Evolutionary conservation across 1,140 invertebrate species (phyloP), one percentile per base, ranked within the genome.

Genomic region (Sinonovacula constricta): DNA sequence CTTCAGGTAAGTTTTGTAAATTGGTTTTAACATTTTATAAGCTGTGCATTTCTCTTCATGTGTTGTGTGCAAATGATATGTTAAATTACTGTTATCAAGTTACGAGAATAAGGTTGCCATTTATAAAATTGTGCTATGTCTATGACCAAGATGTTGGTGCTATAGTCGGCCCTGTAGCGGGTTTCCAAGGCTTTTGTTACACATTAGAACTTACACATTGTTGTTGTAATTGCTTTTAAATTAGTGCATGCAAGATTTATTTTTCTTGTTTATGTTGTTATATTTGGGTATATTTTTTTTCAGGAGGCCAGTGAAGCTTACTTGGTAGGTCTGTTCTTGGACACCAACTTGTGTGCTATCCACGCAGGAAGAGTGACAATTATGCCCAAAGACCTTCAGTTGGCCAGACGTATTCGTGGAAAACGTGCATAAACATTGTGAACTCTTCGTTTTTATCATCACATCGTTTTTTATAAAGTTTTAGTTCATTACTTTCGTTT

Each of bases 371-470:
- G 96, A 87, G 96, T 98, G 51, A 98, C 96, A 81, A 97, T 98
- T 88, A 98, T 97, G 96, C 96, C 97, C 72, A 98, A 97, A 92
- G 97, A 98, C 89, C 98, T 98, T 87, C 97, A 98, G 81, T 80
- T 90, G 70, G 88, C 89, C 36, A 81, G 88, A 60, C 65, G 88
- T 72, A 89, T 90, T 66, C 81, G 89, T 66, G 89, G 89, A 28
- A 89, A 90, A 76, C 80, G 87, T 67, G 86, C 88, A 80, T 88
- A 90, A 83, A 31, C 28, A 10, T 45, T 45, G 7, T 10, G 18
- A 39, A 18, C 31, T 34, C n/a, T n/a, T n/a, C n/a, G n/a, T n/a
- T n/a, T n/a, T n/a, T n/a, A n/a, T n/a, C n/a, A n/a, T n/a, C n/a
- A n/a, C n/a, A n/a, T n/a, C n/a, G n/a, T n/a, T n/a, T n/a, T n/a